A percentile compares a stretch with the other conserved stretches of the same genome.
These are phyloP conservation scores for Parasteatoda tepidariorum DNA, from an alignment of 1,140 invertebrate genomes.

Conservation along the genomic window DNA sequence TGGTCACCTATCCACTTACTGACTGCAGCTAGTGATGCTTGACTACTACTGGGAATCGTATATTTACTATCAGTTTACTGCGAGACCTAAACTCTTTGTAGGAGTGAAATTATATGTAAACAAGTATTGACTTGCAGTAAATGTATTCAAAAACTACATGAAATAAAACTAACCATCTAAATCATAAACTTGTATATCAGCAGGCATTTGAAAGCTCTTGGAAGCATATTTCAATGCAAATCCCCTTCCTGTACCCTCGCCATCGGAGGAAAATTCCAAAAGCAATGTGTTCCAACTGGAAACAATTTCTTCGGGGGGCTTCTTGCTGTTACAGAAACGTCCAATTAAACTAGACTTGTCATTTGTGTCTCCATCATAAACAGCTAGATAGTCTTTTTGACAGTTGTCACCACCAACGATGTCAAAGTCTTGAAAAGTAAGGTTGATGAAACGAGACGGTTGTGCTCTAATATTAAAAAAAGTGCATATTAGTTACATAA, in stretches of 20 bases:
- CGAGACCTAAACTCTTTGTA: too few species aligned
- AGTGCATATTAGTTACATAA: neutral
- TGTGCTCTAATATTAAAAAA: slow-evolving; percentile 40
- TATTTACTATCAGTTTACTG: too few species aligned
- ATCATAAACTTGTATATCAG: slow-evolving; percentile 44
- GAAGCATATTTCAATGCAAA: slow-evolving; percentile 63
- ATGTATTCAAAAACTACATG: neutral
- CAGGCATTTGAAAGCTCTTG: slow-evolving; percentile 61
- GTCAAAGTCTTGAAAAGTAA: slow-evolving; percentile 65
- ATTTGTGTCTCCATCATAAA: slow-evolving; percentile 63
- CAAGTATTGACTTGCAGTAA: too few species aligned
- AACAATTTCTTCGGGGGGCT: slow-evolving; percentile 61
- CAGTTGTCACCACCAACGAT: slow-evolving; percentile 63
- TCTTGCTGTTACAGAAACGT: slow-evolving; percentile 63
- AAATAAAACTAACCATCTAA: slow-evolving; percentile 61
- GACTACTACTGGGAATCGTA: too few species aligned
- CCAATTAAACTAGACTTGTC: slow-evolving; percentile 62
- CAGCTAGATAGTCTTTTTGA: slow-evolving; percentile 63
- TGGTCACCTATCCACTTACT: too few species aligned
- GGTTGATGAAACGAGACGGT: slow-evolving; percentile 63
- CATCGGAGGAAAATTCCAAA: slow-evolving; percentile 64
- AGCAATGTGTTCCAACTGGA: slow-evolving; percentile 64
- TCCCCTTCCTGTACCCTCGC: slow-evolving; percentile 62
- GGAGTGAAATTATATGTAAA: too few species aligned
- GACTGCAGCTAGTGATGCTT: too few species aligned